A percentile compares a stretch with the other conserved stretches of the same genome.
phyloP scores from a whole-genome alignment of 64 coral and sea anemone species.

The Pocillopora verrucosa region DNA sequence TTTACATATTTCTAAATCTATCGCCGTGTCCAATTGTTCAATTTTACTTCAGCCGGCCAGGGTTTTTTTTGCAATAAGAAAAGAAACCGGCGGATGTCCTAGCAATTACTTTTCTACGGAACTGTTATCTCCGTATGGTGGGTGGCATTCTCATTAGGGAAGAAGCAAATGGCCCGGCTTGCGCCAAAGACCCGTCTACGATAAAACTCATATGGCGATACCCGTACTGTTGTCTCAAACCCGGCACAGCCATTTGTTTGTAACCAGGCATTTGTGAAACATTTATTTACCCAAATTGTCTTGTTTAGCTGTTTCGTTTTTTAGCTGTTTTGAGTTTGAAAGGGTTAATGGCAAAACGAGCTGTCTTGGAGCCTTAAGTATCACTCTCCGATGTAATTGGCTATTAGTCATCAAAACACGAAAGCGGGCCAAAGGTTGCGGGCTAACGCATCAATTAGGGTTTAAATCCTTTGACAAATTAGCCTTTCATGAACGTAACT shows the following conservation, averaged over 20 bases:
- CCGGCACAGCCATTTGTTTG: background rate
- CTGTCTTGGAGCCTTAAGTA: slow-evolving; percentile 37
- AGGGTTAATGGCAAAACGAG: slow-evolving; percentile 6
- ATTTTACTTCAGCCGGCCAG: slow-evolving; percentile 9
- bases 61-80: slow-evolving; percentile 11
- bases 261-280: background rate
- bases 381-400: slow-evolving; percentile 38
- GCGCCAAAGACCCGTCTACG: slow-evolving; percentile 21
- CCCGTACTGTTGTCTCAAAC: background rate
- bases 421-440: slow-evolving; percentile 40
- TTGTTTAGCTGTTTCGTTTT: background rate
- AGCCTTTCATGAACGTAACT: slow-evolving; percentile 48
- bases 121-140: slow-evolving; percentile 45
- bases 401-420: slow-evolving; percentile 52
- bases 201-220: slow-evolving; percentile 36
- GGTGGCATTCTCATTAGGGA: slow-evolving; percentile 46
- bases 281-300: background rate
- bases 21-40: slow-evolving; percentile 18
- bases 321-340: background rate
- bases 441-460: slow-evolving; percentile 49
- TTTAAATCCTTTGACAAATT: slow-evolving; percentile 59
- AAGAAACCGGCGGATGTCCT: slow-evolving; percentile 39
- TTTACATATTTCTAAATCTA: background rate
- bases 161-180: slow-evolving; percentile 32
- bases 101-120: slow-evolving; percentile 30